phyloP scores from a whole-genome alignment of 30 jellyfish, hydroid and myxozoan genomes.

The Rhopilema esculentum region DNA sequence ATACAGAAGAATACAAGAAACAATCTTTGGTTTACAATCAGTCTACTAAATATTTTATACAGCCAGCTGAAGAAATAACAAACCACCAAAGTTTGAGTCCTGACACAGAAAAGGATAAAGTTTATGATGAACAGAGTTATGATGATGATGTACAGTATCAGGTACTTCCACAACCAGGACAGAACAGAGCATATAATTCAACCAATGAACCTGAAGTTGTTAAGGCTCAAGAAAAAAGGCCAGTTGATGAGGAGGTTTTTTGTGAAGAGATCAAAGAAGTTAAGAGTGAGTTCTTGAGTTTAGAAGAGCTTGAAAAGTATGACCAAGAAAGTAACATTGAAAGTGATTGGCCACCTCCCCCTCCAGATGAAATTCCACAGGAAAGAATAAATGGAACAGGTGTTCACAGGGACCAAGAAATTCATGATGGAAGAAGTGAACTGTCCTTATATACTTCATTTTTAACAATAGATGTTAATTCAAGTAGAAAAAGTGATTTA shows the following conservation, averaged over 20 bases:
- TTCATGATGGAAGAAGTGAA: background rate
- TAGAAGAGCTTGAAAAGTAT: conserved; percentile 16
- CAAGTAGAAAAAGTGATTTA: conserved; percentile 18
- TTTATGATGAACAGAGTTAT: background rate
- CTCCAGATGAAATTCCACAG: conserved; percentile 11
- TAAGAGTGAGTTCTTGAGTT: background rate
- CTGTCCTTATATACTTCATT: conserved; percentile 61
- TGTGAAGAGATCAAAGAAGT: conserved; percentile 22
- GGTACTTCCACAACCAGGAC: background rate
- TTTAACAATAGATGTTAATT: conserved; percentile 72
- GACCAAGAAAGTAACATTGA: conserved; percentile 9
- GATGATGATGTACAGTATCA: background rate
- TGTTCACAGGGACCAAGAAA: background rate
- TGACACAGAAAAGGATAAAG: too few relatives aligned
- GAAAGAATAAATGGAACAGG: background rate
- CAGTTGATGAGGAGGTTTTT: conserved; percentile 13
- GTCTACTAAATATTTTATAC: too few relatives aligned
- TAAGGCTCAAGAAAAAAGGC: background rate
- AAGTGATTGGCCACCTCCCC: conserved; percentile 44
- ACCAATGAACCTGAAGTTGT: background rate
- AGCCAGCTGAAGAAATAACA: too few relatives aligned
- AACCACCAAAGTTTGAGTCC: too few relatives aligned
- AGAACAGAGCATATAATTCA: background rate
- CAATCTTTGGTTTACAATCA: background rate
- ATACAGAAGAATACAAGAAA: background rate